Percentiles rank a stretch among this genome's conserved stretches.
These are phyloP conservation scores for Serilophus lunatus DNA, from an alignment of 2,113 vertebrate genomes.

Conservation along the genomic window DNA sequence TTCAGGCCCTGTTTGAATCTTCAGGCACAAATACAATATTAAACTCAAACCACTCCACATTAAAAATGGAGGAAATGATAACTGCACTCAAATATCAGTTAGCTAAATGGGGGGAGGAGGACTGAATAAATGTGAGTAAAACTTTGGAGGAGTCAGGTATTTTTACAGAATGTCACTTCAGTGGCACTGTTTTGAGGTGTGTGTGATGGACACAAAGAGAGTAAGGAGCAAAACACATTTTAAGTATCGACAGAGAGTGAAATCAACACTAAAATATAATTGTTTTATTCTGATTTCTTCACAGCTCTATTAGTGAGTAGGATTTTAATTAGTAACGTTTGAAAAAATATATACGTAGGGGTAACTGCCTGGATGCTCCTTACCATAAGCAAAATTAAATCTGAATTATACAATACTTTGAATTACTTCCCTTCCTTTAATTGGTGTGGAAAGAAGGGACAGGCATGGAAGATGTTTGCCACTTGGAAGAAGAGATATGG, in stretches of 20 bases:
- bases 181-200: background rate
- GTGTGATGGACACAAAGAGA: background rate
- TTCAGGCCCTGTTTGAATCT: background rate
- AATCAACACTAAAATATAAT: background rate
- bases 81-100: background rate
- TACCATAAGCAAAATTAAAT: background rate
- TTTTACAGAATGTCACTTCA: background rate
- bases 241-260: background rate
- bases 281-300: background rate
- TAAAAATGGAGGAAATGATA: background rate
- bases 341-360: background rate
- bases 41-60: background rate
- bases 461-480: background rate
- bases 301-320: background rate
- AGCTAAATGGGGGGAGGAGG: background rate
- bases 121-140: background rate
- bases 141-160: background rate
- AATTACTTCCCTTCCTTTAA: background rate
- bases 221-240: background rate
- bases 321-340: background rate
- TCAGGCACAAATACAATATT: background rate
- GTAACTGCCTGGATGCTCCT: background rate
- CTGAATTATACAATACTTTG: background rate
- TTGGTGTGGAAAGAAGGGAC: too few relatives aligned
- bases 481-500: background rate